Conservation (phyloP, 2,113 vertebrate species). For the Eidolon helvum region DNA sequence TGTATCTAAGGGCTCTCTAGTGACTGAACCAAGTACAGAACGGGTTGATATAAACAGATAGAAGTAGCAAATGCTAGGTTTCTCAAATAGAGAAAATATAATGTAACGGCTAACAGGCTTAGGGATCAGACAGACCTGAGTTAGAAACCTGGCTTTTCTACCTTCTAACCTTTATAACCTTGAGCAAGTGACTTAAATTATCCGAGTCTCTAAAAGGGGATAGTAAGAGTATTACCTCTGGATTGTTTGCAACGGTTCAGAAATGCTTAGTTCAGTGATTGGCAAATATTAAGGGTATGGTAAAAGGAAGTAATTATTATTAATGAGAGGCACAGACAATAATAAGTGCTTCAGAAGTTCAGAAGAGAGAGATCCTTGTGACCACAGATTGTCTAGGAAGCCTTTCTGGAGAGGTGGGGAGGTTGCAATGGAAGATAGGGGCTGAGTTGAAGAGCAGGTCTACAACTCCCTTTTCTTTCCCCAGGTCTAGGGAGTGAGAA, state of each 20-base stretch:
- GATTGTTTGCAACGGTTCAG: not conserved
- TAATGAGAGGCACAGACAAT: not conserved
- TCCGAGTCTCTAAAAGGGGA: not conserved
- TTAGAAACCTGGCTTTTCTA: conserved; percentile 21
- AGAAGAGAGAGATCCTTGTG: not conserved
- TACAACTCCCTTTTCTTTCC: conserved; percentile 35
- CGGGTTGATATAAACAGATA: not conserved
- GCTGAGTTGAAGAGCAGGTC: not conserved
- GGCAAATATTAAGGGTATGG: not conserved
- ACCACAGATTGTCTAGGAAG: not conserved
- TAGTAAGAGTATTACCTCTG: not conserved
- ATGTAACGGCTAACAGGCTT: not conserved
- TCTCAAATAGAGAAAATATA: not conserved
- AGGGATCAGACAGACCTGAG: not conserved
- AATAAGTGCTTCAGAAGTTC: not conserved
- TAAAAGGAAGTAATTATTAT: not conserved
- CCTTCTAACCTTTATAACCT: conserved; percentile 30
- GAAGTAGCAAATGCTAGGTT: not conserved
- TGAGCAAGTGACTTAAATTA: not conserved
- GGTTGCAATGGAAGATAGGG: not conserved
- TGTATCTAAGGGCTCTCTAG: not conserved
- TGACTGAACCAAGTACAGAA: not conserved
- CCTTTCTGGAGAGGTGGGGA: not conserved
- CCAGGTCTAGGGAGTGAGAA: conserved; percentile 58
- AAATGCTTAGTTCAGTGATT: not conserved